phyloP scores from a whole-genome alignment of 2,888 invertebrate genomes.

The Keiferia lycopersicella region DNA sequence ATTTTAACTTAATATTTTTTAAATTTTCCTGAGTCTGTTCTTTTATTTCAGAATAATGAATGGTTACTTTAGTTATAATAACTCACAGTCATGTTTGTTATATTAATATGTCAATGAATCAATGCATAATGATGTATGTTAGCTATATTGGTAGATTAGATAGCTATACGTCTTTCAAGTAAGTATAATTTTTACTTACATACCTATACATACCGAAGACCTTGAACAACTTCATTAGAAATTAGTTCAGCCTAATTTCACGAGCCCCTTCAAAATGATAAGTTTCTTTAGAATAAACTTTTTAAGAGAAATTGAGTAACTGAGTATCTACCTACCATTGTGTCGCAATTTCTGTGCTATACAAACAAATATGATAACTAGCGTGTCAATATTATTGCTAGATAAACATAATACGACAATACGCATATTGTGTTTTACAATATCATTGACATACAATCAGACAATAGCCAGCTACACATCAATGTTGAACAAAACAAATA shows the following conservation, averaged over 20 bases:
- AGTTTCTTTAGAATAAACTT: not conserved
- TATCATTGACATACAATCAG: not conserved
- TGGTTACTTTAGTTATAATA: no score
- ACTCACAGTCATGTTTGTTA: no score
- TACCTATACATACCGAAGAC: not conserved
- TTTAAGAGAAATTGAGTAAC: not conserved
- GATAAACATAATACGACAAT: not conserved
- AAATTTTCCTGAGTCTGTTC: no score
- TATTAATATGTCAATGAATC: no score
- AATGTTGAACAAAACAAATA: not conserved
- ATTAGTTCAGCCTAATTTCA: not conserved
- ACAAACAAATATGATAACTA: not conserved
- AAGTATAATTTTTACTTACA: no score
- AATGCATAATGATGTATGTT: no score
- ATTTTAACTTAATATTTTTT: no score
- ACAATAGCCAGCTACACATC: not conserved
- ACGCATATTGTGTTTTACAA: not conserved
- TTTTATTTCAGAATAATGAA: no score
- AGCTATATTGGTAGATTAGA: no score
- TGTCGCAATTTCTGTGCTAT: slow-evolving; percentile 9
- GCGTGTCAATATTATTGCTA: slow-evolving; percentile 1
- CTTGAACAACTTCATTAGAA: not conserved
- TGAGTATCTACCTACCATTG: not conserved
- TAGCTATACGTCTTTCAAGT: no score
- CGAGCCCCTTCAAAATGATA: not conserved